Percentiles rank a stretch among this genome's conserved stretches.
Evolutionary conservation across 2,888 invertebrate species (phyloP).

Genomic region (Toxonevra muliebris): DNA sequence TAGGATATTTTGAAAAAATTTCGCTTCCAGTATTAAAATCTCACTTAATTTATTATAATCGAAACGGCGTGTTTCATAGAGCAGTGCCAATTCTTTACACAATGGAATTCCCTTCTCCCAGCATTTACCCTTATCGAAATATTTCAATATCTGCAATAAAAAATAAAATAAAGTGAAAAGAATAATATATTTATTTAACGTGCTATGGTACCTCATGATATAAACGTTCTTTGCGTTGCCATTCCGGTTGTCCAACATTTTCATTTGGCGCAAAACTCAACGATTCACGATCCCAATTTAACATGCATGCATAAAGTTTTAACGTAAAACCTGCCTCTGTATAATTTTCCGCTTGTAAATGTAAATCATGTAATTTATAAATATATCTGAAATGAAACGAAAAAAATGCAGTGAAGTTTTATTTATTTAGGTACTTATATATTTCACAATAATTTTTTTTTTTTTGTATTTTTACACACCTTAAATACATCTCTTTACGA

Average conservation of each 20-base stretch:
- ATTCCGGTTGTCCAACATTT: slow-evolving; percentile 81
- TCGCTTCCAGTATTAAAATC: slow-evolving; percentile 85
- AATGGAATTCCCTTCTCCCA: slow-evolving; percentile 97
- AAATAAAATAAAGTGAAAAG: slow-evolving; percentile 4
- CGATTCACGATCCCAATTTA: slow-evolving; percentile 81
- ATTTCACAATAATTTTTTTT: slow-evolving; percentile 1
- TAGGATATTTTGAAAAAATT: slow-evolving; percentile 90
- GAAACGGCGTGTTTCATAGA: slow-evolving; percentile 87
- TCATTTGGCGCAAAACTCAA: slow-evolving; percentile 71
- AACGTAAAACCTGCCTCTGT: slow-evolving; percentile 95
- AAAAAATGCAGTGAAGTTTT: background rate
- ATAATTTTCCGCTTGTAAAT: slow-evolving; percentile 89
- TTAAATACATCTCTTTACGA: slow-evolving; percentile 93
- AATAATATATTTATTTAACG: background rate
- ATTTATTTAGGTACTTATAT: background rate
- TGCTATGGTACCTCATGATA: slow-evolving; percentile 71
- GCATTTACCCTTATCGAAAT: slow-evolving; percentile 95
- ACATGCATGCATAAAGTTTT: slow-evolving; percentile 90
- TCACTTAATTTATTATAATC: slow-evolving; percentile 89
- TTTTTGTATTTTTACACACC: slow-evolving; percentile 49
- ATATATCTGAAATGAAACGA: slow-evolving; percentile 73
- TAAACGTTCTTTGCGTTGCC: slow-evolving; percentile 88
- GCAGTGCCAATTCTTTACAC: slow-evolving; percentile 85
- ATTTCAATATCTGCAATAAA: slow-evolving; percentile 77
- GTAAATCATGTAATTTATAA: slow-evolving; percentile 92